Percentiles rank a stretch among this genome's conserved stretches.
phyloP scores from a whole-genome alignment of 2,888 invertebrate species.

The Brachynemurus nebulosus region DNA sequence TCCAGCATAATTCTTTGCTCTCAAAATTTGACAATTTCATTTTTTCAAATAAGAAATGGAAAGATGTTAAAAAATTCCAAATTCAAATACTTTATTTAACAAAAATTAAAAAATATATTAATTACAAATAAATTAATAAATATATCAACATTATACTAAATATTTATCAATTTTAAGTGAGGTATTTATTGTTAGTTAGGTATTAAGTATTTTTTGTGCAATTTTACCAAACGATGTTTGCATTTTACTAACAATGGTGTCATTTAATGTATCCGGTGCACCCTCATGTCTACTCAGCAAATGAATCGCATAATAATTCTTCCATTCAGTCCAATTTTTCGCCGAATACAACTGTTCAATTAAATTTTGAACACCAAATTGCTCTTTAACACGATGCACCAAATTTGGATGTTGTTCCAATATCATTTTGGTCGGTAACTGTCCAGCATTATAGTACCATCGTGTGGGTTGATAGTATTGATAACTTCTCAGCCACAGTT shows the following conservation, averaged over 20 bases:
- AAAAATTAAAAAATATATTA: too few relatives aligned
- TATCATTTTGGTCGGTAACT: slow-evolving; percentile 27
- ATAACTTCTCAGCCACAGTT: slow-evolving; percentile 27
- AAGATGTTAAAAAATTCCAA: too few relatives aligned
- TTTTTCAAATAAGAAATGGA: too few relatives aligned
- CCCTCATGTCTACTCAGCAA: slow-evolving; percentile 26
- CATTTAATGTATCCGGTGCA: slow-evolving; percentile 18
- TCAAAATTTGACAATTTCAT: too few relatives aligned
- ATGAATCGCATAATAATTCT: slow-evolving; percentile 25
- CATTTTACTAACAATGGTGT: slow-evolving; percentile 16
- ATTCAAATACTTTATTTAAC: too few relatives aligned
- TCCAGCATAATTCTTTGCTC: too few relatives aligned
- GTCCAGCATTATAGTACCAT: slow-evolving; percentile 32
- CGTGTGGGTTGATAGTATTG: slow-evolving; percentile 23
- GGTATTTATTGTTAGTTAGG: background rate
- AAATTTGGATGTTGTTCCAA: slow-evolving; percentile 24
- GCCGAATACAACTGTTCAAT: slow-evolving; percentile 23
- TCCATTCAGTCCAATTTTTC: slow-evolving; percentile 23
- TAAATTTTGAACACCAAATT: slow-evolving; percentile 28
- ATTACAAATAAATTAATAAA: too few relatives aligned
- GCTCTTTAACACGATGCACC: slow-evolving; percentile 25
- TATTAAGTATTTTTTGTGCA: slow-evolving; percentile 13
- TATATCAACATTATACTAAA: too few relatives aligned
- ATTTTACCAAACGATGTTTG: slow-evolving; percentile 25
- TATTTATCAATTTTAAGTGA: too few relatives aligned